Base-by-base conservation (phyloP, 2,113 vertebrate species). In the Cololabis saira region DNA sequence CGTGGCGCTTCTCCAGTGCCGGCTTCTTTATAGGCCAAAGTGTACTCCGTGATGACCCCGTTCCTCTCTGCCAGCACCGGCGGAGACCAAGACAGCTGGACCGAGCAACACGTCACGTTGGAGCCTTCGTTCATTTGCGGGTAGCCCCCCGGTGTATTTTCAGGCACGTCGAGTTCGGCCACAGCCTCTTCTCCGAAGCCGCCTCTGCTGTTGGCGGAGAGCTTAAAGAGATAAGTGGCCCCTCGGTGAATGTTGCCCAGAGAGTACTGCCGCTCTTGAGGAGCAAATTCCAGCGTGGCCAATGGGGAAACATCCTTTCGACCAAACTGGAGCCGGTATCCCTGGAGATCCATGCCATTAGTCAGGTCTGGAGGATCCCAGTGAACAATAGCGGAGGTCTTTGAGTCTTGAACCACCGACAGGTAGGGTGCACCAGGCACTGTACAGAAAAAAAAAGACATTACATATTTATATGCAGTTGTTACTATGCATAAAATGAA, bases 301-400 rank as follows among this genome's bases (percentile, higher is more conserved):
- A 96, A 90, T 1, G 95, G 95, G 0, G 80, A 65, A 0, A 94
- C 71, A 43, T 98, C 96, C 79, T 94, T 93, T 16, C 96, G 95
- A 83, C 97, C 96, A 10, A 98, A 97, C 86, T 96, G 96, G 19
- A 99, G 94, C 18, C 96, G 93, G 89, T 97, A 99, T 76, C 98
- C 97, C 74, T 96, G 87, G 60, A 99, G 92, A 72, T 95, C 93
- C 85, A 95, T 92, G 68, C 94, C 93, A 0, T 91, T 92, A 3
- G 93, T 91, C 17, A 94, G 90, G 68, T 95, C 95, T n/a, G 67
- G 95, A 85, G 80, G 92, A 81, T 95, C 94, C 98, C 98, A 99
- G 48, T 92, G 95, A 65, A 96, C 94, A 81, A 95, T 77, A 3
- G 96, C 95, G 11, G 95, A 92, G 75, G 93, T 94, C 74, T 96